Evolutionary conservation across 2,113 vertebrate genomes (phyloP), one percentile per base, ranked within the genome.

Genomic region (Hippocampus comes): DNA sequence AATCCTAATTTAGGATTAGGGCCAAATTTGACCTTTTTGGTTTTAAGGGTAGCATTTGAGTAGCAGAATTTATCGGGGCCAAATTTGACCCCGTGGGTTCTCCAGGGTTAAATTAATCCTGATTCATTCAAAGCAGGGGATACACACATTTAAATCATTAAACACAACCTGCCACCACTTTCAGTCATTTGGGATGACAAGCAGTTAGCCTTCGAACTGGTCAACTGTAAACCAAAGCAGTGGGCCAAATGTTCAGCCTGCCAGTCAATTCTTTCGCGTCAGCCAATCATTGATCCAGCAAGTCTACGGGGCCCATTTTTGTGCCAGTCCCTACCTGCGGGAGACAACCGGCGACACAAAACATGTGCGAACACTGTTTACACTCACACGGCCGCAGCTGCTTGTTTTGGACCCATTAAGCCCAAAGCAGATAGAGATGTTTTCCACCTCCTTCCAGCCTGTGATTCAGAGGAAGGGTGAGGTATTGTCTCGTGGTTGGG

Each of bases 401-500:
- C 82, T 84, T 86, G 78, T 74, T 83, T 87, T 83, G 80, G 84
- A 75, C 25, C 48, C 49, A 51, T 53, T 23, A 42, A 38, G 63
- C 42, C 63, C 60, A 73, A 55, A 46, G 38, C 61, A 64, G 53
- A 71, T 55, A 63, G 71, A 81, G 80, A 81, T 88, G 81, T 85
- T 88, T 88, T 85, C 79, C 84, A 82, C 42, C 70, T 79, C 56
- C 77, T 17, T 71, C 69, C 70, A 72, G 72, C 48, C 73, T 56
- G 75, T 90, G 87, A 89, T 80, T 89, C 86, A 88, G 75, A 72
- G 72, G 72, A 72, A 83, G 84, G 81, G 77, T 89, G 89, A 90
- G 87, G 87, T 89, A 89, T 88, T 74, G 89, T 90, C 87, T 89
- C 65, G 81, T 83, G 89, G 87, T 89, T 69, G 20, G 70, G 67